Base-by-base conservation (phyloP, 2,888 invertebrate species). In the Microplitis manilae region DNA sequence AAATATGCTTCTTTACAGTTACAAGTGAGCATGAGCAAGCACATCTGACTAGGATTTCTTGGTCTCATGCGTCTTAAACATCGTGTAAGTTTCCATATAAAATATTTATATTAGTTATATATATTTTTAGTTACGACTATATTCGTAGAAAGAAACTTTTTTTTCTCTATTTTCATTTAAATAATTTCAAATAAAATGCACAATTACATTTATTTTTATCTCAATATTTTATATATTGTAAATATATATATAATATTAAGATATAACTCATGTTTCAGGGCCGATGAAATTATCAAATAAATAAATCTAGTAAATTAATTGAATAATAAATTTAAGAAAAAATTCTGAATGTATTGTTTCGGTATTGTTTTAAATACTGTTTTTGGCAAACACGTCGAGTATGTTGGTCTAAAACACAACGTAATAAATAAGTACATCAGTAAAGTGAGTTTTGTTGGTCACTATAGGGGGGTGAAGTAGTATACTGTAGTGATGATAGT, bases 1-100 rank as follows among this genome's bases (percentile, higher is more conserved):
- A 68, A 77, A 73, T 73, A 77, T 77, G 77, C 77, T 73, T 40
- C 30, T 73, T 73, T 73, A 68, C 50, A 62, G 64, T 64, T 76
- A 71, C 62, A 62, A 69, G 73, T 73, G 50, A 41, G 62, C 62
- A 62, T 73, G 50, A 41, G 62, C 62, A 62, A 72, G 72, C 61
- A 72, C 62, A 61, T 7, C 39, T 38, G 62, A 60, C 7, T 15
- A 64, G 39, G 39, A 72, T 72, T 72, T 62, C 20, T 68, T 15
- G 15, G 17, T 61, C 39, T 39, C n/a, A 61, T 72, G 17, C 39
- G 60, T 61, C 61, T 62, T 61, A 61, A 61, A 61, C 13, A 38
- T 20, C 13, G 71, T 60, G 30, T 60, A 39, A 39, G 40, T 15
- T 50, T 68, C 9, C 50, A 68, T 41, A 13, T 68, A 38, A 68